Conservation (phyloP, 2,113 vertebrate genomes). For the Eira barbara region DNA sequence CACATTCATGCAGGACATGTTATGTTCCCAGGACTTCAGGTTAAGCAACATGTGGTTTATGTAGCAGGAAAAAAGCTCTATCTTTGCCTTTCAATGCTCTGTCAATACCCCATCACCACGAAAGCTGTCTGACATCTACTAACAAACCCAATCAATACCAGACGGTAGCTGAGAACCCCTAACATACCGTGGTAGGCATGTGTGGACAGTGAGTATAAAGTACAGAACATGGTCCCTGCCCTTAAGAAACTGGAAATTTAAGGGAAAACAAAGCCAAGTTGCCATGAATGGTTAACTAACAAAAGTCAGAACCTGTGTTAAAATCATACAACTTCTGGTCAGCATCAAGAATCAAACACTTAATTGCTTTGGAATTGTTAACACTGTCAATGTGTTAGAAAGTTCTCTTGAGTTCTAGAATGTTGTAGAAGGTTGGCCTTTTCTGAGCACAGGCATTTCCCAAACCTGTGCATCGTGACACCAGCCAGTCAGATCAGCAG, state of each 20-base stretch:
- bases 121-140: background rate
- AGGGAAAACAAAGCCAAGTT: background rate
- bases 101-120: background rate
- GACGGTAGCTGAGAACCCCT: background rate
- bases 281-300: background rate
- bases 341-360: background rate
- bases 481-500: background rate
- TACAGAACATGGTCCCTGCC: background rate
- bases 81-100: background rate
- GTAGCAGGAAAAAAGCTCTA: background rate
- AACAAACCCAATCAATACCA: background rate
- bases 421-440: background rate
- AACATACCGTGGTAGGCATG: background rate
- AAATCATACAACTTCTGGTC: background rate
- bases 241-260: slow-evolving; percentile 9
- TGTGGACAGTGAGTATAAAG: background rate
- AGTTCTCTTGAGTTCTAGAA: background rate
- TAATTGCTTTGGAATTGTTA: background rate
- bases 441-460: background rate
- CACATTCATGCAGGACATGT: background rate
- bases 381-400: background rate
- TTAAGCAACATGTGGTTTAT: background rate
- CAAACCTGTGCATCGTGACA: background rate
- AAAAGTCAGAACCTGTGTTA: background rate
- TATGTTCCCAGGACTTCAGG: background rate